These are phyloP conservation scores for Drosophila neocordata DNA, from an alignment of 1,140 invertebrate genomes.

Conservation along the genomic window DNA sequence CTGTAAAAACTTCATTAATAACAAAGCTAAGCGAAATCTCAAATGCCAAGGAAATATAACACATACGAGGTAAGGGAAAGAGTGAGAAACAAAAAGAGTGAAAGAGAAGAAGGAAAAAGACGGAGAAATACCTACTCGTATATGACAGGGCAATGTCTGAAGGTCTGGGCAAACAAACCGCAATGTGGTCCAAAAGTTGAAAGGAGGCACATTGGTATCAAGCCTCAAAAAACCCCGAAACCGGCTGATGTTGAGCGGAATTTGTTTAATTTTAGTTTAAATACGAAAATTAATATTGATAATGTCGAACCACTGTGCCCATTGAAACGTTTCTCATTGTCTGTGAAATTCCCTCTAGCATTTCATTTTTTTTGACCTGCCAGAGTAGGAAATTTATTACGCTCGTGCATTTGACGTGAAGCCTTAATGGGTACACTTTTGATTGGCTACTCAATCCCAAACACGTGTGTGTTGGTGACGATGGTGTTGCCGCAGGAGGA, in stretches of 20 bases:
- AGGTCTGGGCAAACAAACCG: constrained; percentile 41
- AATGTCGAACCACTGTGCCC: constrained; percentile 27
- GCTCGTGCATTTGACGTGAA: constrained; percentile 75
- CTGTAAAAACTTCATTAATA: constrained; percentile 73
- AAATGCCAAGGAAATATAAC: constrained; percentile 48
- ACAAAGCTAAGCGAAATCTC: constrained; percentile 63
- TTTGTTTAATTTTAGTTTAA: background rate
- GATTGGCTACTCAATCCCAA: constrained; percentile 52
- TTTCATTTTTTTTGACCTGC: constrained; percentile 37
- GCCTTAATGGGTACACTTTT: constrained; percentile 66
- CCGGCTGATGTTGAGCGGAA: background rate
- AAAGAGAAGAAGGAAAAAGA: background rate
- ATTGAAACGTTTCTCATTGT: constrained; percentile 56
- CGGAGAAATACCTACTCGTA: constrained; percentile 2
- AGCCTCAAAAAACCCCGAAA: background rate
- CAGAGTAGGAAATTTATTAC: constrained; percentile 67
- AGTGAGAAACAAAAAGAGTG: background rate
- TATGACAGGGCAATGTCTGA: constrained; percentile 54
- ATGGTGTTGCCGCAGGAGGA: constrained; percentile 21
- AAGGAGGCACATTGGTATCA: background rate
- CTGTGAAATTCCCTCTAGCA: constrained; percentile 25
- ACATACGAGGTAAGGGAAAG: constrained; percentile 6
- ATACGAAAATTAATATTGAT: background rate
- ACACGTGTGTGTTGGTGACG: constrained; percentile 42
- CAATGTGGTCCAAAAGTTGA: background rate